Conservation (phyloP, 2,888 invertebrate species). For the Callyntrura guangdongensis region DNA sequence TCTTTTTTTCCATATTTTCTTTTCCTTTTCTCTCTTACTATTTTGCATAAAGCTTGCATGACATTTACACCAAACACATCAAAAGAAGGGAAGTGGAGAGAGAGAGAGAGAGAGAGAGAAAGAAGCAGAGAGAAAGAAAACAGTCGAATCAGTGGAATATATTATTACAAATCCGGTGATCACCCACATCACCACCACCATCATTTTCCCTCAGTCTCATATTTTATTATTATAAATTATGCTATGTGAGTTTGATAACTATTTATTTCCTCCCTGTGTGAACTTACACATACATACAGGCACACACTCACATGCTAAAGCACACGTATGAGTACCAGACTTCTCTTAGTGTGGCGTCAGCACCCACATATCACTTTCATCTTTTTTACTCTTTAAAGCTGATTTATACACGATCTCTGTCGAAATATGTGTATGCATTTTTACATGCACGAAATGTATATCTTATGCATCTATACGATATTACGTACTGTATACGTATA, state of each 20-base stretch:
- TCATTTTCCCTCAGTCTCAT: constrained; percentile 43
- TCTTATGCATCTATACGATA: not conserved
- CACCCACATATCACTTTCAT: constrained; percentile 66
- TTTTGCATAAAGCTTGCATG: not conserved
- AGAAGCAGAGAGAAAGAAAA: constrained; percentile 23
- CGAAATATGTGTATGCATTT: not conserved
- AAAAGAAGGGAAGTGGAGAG: constrained; percentile 30
- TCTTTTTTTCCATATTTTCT: constrained; percentile 37
- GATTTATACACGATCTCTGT: constrained; percentile 59
- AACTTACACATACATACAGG: constrained; percentile 37
- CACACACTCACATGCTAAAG: not conserved
- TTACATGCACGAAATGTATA: not conserved
- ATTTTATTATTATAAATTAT: constrained; percentile 62
- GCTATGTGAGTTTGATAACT: constrained; percentile 60
- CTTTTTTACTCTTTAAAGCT: constrained; percentile 47
- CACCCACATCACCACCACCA: constrained; percentile 63
- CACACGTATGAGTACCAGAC: not conserved
- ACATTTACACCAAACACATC: constrained; percentile 23
- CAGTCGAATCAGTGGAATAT: constrained; percentile 62
- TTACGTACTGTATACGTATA: constrained; percentile 12
- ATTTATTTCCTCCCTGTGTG: constrained; percentile 29
- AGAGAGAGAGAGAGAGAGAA: not conserved
- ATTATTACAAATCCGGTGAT: constrained; percentile 77
- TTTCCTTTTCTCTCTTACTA: constrained; percentile 16
- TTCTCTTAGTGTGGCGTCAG: not conserved